A percentile compares a stretch with the other conserved stretches of the same genome.
Conservation (phyloP, 2,797 vertebrate genomes). For the Limosa lapponica region DNA sequence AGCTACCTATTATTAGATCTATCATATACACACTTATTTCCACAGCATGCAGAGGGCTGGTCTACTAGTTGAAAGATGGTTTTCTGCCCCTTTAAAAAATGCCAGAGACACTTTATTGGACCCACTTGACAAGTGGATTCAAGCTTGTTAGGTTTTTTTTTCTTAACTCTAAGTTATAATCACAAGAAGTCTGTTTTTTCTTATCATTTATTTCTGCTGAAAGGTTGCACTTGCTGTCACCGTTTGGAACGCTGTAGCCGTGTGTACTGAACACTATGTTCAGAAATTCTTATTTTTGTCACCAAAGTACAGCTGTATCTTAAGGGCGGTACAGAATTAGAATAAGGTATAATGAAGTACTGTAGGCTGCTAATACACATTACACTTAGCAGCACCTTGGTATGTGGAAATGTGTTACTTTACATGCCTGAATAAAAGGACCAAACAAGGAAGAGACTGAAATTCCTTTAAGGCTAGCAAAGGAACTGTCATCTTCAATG, state of each 20-base stretch:
- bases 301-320: constrained; percentile 6
- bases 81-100: not conserved
- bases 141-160: not conserved
- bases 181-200: not conserved
- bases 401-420: not conserved
- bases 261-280: constrained; percentile 34
- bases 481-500: not conserved
- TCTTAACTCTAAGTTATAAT: not conserved
- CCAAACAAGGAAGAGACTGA: not conserved
- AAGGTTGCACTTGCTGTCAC: constrained; percentile 20
- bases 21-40: not conserved
- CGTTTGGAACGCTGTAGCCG: not conserved
- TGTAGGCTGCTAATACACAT: not conserved
- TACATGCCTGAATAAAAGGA: not conserved
- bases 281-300: constrained; percentile 50
- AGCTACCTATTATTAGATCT: constrained; percentile 24
- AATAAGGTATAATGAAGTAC: not conserved
- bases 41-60: not conserved
- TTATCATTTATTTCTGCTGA: not conserved
- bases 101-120: not conserved
- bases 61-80: not conserved
- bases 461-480: not conserved
- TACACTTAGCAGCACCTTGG: not conserved
- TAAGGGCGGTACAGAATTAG: constrained; percentile 15
- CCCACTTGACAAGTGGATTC: not conserved